Base-by-base conservation (phyloP, 2,888 invertebrate genomes). In the Erebia palarica region DNA sequence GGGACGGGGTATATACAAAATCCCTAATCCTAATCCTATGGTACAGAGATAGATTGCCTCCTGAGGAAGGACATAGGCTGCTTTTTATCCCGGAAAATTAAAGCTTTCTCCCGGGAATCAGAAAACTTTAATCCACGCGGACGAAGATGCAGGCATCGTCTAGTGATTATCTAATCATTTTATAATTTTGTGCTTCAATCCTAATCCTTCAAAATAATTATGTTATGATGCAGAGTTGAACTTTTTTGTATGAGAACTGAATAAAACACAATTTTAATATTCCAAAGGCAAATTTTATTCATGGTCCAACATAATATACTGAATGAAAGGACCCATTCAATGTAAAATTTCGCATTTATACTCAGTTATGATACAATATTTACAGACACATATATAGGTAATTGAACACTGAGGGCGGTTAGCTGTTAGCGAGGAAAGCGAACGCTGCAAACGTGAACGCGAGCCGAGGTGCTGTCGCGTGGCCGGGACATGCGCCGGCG, bases 251-350 rank as follows among this genome's bases (percentile, higher is more conserved):
- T 13, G 13, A 13, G 18, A 44, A 16, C 18, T 13, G 27, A 67
- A 67, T 67, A 49, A 67, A 67, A 67, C 67, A 67, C 58, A 59
- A 5, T n/a, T 3, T 36, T 58, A 58, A 59, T 77, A 82, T 82
- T 89, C 84, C 85, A 91, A 92, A 92, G 91, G 91, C 91, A 91
- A 90, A 89, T 90, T 89, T 93, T 91, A 92, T 91, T 92, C 84
- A 87, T 91, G 92, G 92, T 91, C 92, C 92, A 89, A 90, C 89
- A 91, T 91, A 92, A 91, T 91, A 92, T 92, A 92, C 91, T 89
- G 87, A 90, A 89, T 91, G 90, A 91, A 90, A 90, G 92, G 92
- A 92, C 92, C 92, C 84, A 89, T 91, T 90, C 87, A 90, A 89
- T 92, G 90, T 92, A 90, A 91, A 92, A 90, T 90, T 88, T 90